These are phyloP conservation scores for Tenthredo notha DNA, from an alignment of 2,888 invertebrate genomes.

Conservation along the genomic window DNA sequence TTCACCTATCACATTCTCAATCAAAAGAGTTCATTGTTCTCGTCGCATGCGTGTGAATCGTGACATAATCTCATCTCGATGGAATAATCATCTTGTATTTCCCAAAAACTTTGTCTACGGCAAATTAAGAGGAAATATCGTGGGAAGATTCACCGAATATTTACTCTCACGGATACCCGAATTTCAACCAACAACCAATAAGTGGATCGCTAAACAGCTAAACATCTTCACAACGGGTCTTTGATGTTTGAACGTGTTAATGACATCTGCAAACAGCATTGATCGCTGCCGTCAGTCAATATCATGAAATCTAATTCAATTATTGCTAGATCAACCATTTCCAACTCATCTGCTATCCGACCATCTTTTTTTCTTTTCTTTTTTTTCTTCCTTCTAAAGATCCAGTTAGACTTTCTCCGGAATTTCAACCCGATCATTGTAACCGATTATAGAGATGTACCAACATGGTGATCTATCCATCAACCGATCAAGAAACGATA, in stretches of 20 bases:
- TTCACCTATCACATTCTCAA: background rate
- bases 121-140: conserved; percentile 36
- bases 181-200: conserved; percentile 45
- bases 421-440: conserved; percentile 6
- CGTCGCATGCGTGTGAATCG: conserved; percentile 34
- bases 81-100: conserved; percentile 72
- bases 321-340: background rate
- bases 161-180: conserved; percentile 39
- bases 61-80: conserved; percentile 67
- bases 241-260: conserved; percentile 35
- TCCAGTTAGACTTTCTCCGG: background rate
- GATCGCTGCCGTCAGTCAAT: conserved; percentile 21
- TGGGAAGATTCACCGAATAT: conserved; percentile 47
- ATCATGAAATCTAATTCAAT: conserved; percentile 13
- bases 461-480: background rate
- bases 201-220: conserved; percentile 52
- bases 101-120: conserved; percentile 70
- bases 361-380: background rate
- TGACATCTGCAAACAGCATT: conserved; percentile 37
- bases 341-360: background rate
- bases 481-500: background rate
- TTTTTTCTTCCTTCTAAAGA: background rate
- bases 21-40: conserved; percentile 4
- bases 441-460: conserved; percentile 18
- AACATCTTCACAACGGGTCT: conserved; percentile 9